phyloP scores from a whole-genome alignment of 2,888 invertebrate species.

The Steromphala cineraria region DNA sequence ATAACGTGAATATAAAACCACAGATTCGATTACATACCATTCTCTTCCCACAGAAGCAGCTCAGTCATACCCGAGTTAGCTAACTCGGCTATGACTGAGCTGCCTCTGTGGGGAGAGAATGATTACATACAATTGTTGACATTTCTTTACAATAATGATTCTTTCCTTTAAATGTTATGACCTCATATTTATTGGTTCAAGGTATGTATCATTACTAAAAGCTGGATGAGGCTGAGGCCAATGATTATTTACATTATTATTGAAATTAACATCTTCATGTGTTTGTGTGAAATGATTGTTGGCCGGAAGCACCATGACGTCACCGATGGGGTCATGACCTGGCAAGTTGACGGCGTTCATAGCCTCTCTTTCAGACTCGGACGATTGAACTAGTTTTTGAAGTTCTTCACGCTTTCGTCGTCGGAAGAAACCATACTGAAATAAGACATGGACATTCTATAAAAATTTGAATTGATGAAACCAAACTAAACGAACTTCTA shows the following conservation, averaged over 20 bases:
- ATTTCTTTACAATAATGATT: no score
- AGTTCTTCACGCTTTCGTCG: conserved; percentile 54
- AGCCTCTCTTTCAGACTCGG: conserved; percentile 33
- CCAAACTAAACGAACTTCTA: no score
- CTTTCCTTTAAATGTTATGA: background rate
- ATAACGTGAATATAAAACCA: no score
- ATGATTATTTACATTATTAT: conserved; percentile 18
- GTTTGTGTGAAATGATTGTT: conserved; percentile 15
- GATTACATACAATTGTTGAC: no score
- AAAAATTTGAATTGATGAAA: background rate
- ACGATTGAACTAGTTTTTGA: conserved; percentile 33
- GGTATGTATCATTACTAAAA: conserved; percentile 24
- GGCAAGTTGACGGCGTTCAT: conserved; percentile 28
- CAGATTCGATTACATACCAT: no score
- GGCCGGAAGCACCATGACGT: conserved; percentile 31
- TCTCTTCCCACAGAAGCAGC: no score
- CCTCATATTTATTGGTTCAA: conserved; percentile 23
- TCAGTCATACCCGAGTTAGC: no score
- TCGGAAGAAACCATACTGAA: conserved; percentile 63
- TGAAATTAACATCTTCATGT: conserved; percentile 21
- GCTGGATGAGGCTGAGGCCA: conserved; percentile 13
- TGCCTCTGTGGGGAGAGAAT: no score
- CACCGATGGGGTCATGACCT: conserved; percentile 23
- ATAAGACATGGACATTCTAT: conserved; percentile 3
- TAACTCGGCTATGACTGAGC: no score